phyloP scores from a whole-genome alignment of 2,797 vertebrate genomes.

The Mastacembelus armatus region DNA sequence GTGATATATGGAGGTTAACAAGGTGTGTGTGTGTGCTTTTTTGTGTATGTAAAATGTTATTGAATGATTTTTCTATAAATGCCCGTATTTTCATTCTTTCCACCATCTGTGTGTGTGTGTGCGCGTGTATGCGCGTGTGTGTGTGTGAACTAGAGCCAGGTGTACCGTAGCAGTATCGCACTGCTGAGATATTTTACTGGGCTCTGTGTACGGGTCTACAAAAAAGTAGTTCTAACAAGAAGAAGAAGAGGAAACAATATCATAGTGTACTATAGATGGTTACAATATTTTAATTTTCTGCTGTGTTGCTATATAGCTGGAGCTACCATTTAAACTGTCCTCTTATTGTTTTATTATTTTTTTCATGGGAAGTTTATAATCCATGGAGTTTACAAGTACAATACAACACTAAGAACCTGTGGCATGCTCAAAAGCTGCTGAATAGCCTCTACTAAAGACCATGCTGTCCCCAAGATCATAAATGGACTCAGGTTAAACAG shows the following conservation, averaged over 20 bases:
- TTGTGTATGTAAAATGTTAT: constrained; percentile 2
- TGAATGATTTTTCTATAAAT: constrained; percentile 36
- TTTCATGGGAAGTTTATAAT: background rate
- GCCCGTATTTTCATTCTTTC: background rate
- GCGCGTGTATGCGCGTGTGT: background rate
- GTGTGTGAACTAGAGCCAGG: no score
- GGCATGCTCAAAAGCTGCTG: no score
- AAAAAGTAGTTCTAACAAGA: background rate
- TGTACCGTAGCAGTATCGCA: no score
- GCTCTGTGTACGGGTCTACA: background rate
- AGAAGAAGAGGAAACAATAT: background rate
- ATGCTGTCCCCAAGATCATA: no score
- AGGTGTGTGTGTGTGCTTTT: constrained; percentile 25
- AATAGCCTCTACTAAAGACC: no score
- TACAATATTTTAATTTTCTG: background rate
- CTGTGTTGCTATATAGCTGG: background rate
- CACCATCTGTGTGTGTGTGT: background rate
- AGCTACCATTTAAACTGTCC: background rate
- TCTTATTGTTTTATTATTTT: no score
- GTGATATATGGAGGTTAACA: constrained; percentile 65
- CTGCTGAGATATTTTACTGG: background rate
- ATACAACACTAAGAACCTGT: background rate
- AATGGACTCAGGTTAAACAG: no score
- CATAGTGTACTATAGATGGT: background rate
- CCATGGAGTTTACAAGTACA: background rate